Evolutionary conservation across 2,113 vertebrate species (phyloP).

Genomic region (Erythrocercus mccallii): DNA sequence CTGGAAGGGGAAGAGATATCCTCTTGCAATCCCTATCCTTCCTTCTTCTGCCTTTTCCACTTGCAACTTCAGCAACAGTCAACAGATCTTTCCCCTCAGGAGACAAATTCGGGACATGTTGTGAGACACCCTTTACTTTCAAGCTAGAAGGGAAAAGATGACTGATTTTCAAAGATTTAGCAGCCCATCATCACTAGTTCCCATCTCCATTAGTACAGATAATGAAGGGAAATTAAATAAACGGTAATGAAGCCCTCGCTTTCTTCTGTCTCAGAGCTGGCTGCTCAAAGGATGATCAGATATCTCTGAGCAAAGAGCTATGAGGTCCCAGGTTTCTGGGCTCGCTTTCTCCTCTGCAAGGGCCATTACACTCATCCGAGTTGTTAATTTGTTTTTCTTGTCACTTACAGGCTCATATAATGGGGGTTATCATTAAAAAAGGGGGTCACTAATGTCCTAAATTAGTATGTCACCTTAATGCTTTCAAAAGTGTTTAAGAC

Average conservation of each 20-base stretch:
- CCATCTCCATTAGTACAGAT: background rate
- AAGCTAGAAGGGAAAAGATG: background rate
- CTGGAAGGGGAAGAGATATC: background rate
- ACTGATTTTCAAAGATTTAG: background rate
- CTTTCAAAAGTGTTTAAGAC: background rate
- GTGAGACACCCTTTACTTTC: background rate
- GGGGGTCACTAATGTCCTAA: background rate
- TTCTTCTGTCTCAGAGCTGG: background rate
- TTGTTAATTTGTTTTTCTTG: slow-evolving; percentile 10
- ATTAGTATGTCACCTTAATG: background rate
- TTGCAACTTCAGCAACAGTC: background rate
- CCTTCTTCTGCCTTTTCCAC: background rate
- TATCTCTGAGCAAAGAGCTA: background rate
- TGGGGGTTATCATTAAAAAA: background rate
- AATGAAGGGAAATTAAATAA: background rate
- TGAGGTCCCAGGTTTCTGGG: background rate
- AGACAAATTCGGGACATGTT: background rate
- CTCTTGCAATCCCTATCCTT: background rate
- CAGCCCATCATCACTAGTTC: background rate
- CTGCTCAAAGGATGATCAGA: background rate
- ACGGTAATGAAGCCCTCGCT: background rate
- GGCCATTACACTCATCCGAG: background rate
- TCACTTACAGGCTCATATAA: background rate
- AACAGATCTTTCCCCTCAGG: background rate
- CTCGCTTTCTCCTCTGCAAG: background rate